Evolutionary conservation across 1,140 invertebrate species (phyloP).

Genomic region (Laodelphax striatellus): DNA sequence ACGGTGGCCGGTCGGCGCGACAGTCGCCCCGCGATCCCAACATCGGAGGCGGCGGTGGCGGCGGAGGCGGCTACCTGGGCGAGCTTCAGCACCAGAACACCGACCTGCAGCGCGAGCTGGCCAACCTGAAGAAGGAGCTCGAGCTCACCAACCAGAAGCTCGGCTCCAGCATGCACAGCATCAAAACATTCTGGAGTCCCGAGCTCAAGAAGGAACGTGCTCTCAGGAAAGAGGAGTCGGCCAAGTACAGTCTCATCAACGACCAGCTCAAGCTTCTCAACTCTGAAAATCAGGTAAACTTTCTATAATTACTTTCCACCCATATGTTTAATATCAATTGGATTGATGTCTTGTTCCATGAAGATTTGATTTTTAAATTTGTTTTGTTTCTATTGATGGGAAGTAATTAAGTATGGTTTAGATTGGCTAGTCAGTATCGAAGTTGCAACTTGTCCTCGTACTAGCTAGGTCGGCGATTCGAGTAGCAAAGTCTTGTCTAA

Average conservation of each 20-base stretch:
- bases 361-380: no score
- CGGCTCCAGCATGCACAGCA: slow-evolving; percentile 97
- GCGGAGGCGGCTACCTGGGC: slow-evolving; percentile 57
- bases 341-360: no score
- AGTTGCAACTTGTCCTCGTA: no score
- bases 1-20: slow-evolving; percentile 54
- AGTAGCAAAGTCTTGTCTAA: no score
- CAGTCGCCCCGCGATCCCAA: slow-evolving; percentile 54
- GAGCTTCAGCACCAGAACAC: slow-evolving; percentile 91
- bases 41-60: slow-evolving; percentile 20
- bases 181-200: slow-evolving; percentile 99
- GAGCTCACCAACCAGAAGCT: slow-evolving; percentile 96
- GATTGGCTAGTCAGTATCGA: no score
- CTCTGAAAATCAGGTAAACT: slow-evolving; percentile 89
- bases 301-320: slow-evolving; percentile 2
- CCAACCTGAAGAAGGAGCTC: slow-evolving; percentile 91
- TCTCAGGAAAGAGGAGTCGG: slow-evolving; percentile 92
- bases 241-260: slow-evolving; percentile 92
- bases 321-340: no score
- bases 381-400: no score
- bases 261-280: slow-evolving; percentile 94
- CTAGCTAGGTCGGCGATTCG: no score
- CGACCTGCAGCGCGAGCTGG: slow-evolving; percentile 90
- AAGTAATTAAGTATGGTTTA: no score
- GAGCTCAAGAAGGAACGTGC: slow-evolving; percentile 97